These are phyloP conservation scores for Polyploca ridens DNA, from an alignment of 2,888 invertebrate species.

Conservation along the genomic window DNA sequence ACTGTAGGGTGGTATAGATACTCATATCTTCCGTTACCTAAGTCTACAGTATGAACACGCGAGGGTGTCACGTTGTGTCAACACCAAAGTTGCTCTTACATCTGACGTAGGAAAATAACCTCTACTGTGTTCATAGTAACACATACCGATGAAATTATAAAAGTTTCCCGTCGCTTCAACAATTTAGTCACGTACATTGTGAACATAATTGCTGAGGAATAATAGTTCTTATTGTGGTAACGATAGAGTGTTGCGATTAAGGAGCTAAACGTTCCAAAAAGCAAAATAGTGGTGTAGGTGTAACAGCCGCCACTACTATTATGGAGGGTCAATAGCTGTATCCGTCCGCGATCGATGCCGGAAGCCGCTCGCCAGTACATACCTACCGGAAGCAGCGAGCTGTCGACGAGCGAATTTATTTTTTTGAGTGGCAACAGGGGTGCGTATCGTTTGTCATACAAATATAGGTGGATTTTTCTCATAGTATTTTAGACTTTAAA, in stretches of 20 bases:
- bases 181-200: conserved; percentile 27
- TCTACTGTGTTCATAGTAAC: conserved; percentile 28
- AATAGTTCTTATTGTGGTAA: conserved; percentile 32
- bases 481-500: too few species aligned
- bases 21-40: conserved; percentile 4
- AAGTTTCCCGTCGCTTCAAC: conserved; percentile 29
- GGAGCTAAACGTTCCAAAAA: conserved; percentile 35
- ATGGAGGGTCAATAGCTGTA: conserved; percentile 68
- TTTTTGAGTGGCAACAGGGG: conserved; percentile 45
- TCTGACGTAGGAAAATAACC: conserved; percentile 35
- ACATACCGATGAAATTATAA: conserved; percentile 39
- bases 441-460: conserved; percentile 35
- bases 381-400: conserved; percentile 56
- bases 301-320: conserved; percentile 52
- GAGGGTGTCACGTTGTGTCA: conserved; percentile 28
- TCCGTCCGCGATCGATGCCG: conserved; percentile 67
- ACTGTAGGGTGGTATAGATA: too few species aligned
- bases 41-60: conserved; percentile 22
- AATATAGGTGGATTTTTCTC: conserved; percentile 23
- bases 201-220: conserved; percentile 26
- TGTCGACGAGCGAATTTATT: conserved; percentile 38
- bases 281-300: conserved; percentile 47
- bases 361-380: conserved; percentile 57
- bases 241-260: conserved; percentile 34
- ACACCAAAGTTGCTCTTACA: conserved; percentile 31